Percentiles rank a stretch among this genome's conserved stretches.
Conservation (phyloP, 23 tunicate species). For the Halocynthia aurantium region DNA sequence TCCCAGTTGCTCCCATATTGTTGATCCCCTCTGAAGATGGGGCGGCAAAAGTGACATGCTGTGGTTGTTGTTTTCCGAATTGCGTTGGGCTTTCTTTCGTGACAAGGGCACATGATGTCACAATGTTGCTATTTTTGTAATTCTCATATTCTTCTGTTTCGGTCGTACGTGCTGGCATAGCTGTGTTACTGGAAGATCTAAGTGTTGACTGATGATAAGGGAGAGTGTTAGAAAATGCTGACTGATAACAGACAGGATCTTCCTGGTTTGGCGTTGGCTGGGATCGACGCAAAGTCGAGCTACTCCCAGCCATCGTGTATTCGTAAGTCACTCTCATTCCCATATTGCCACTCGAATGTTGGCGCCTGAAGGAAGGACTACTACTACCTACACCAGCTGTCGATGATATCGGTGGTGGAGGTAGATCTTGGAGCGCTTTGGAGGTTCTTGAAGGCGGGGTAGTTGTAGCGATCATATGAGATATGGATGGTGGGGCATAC, state of each 20-base stretch:
- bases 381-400: not conserved
- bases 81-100: too few species aligned
- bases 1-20: too few species aligned
- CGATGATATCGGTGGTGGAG: not conserved
- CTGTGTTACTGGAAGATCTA: too few species aligned
- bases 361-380: conserved; percentile 1
- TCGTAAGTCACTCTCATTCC: conserved; percentile 3
- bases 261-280: conserved; percentile 1
- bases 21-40: not conserved
- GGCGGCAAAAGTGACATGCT: conserved; percentile 2
- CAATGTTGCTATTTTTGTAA: too few species aligned
- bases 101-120: too few species aligned
- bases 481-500: conserved; percentile 5
- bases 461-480: conserved; percentile 5
- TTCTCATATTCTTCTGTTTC: too few species aligned
- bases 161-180: too few species aligned
- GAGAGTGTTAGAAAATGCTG: too few species aligned
- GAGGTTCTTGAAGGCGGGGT: not conserved
- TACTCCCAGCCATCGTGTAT: conserved; percentile 1
- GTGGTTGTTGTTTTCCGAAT: not conserved
- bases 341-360: not conserved
- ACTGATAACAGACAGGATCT: too few species aligned
- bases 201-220: too few species aligned
- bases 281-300: not conserved
- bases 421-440: not conserved